phyloP scores from a whole-genome alignment of 2,888 invertebrate genomes.

The Tenthredo mesomela region DNA sequence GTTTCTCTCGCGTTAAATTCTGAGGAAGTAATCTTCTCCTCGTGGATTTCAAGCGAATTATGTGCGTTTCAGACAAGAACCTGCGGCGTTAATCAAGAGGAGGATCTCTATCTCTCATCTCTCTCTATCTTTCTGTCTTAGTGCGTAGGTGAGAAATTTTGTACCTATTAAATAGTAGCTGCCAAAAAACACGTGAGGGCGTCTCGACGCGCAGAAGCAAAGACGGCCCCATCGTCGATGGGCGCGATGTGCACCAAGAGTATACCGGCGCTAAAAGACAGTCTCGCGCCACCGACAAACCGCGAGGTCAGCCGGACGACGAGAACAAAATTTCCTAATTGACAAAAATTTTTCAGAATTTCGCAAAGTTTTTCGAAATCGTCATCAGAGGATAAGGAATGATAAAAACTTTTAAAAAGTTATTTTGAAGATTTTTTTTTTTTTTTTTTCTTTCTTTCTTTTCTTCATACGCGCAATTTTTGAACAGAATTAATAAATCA shows the following conservation, averaged over 20 bases:
- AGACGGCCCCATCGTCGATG: slow-evolving; percentile 13
- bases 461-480: background rate
- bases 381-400: background rate
- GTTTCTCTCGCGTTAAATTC: background rate
- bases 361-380: background rate
- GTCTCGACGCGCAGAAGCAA: slow-evolving; percentile 49
- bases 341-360: background rate
- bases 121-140: background rate
- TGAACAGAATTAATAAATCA: background rate
- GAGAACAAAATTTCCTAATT: background rate
- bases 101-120: background rate
- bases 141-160: slow-evolving; percentile 8
- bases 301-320: slow-evolving; percentile 29
- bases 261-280: slow-evolving; percentile 23
- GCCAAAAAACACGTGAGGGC: slow-evolving; percentile 30
- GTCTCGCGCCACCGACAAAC: slow-evolving; percentile 51
- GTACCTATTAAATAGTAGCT: slow-evolving; percentile 21
- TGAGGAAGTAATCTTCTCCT: background rate
- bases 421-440: background rate
- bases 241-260: slow-evolving; percentile 23
- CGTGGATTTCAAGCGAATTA: background rate
- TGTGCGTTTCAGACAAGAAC: slow-evolving; percentile 10
- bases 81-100: background rate
- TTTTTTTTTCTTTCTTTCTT: background rate
- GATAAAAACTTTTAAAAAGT: background rate